Base-by-base conservation (phyloP, 2,797 vertebrate genomes). In the Neostethus bicornis region DNA sequence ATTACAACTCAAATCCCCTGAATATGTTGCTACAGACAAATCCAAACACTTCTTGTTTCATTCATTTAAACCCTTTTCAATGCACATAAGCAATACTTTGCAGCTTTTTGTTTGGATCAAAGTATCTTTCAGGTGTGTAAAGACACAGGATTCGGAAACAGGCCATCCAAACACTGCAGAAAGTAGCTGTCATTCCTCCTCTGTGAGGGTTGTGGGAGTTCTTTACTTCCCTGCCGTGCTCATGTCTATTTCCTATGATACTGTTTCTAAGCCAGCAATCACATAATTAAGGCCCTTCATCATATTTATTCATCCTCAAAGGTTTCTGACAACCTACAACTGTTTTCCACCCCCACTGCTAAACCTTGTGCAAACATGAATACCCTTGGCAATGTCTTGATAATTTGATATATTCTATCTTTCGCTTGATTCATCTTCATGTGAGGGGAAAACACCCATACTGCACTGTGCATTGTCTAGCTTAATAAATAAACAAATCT, bases 181-280 rank as follows among this genome's bases (percentile, higher is more conserved):
- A 75, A 75, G 55, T 77, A 86, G 70, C 79, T 89, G 86, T 77
- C 84, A 87, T 62, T 85, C 78, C 85, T 64, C 63, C 58, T 59
- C 61, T 73, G 67, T 74, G 80, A 79, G 68, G 60, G 70, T 73
- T 80, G 85, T 85, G 66, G 87, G 85, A 88, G 87, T 87, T 84
- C 50, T 77, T 62, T 66, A 70, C 79, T 67, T 74, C 79, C 87
- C 85, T 28, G 61, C 80, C 19, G 72, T 39, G 82, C 66, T 63
- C 76, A 83, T 85, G 83, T 86, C 86, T 89, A 91, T 90, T 88
- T 87, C 81, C 83, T 86, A 77, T 85, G 73, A 86, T 87, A 79
- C 37, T 64, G 66, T 81, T 88, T 89, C 78, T 77, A 89, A 87
- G 84, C 80, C 75, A 80, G 85, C 82, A 88, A 87, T 90, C 81